Evolutionary conservation across 2,797 vertebrate species (phyloP).

Genomic region (Pipistrellus nathusii): DNA sequence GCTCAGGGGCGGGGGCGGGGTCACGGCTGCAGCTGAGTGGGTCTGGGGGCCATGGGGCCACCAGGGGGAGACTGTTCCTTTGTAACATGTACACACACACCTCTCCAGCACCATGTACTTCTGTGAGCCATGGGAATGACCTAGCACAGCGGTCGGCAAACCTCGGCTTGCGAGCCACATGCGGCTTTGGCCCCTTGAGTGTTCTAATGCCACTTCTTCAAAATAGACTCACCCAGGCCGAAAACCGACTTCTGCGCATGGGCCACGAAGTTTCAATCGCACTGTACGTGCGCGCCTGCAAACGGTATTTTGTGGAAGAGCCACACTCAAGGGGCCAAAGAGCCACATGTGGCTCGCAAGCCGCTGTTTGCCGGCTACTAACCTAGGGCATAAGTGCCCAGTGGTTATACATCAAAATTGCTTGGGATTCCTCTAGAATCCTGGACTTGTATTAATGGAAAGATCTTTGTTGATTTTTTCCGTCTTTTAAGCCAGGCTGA

Average conservation of each 20-base stretch:
- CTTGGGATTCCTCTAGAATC: background rate
- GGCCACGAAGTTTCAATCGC: no score
- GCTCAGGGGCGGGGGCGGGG: background rate
- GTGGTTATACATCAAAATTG: background rate
- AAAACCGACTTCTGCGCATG: no score
- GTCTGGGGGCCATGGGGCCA: rapidly evolving
- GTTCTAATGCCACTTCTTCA: no score
- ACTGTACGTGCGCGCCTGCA: no score
- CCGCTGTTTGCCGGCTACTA: no score
- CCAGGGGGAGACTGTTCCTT: background rate
- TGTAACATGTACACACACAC: background rate
- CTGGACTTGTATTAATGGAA: background rate
- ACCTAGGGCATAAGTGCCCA: rapidly evolving
- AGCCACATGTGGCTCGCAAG: no score
- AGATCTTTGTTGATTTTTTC: background rate
- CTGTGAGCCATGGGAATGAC: background rate
- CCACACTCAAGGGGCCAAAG: no score
- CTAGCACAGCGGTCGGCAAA: no score
- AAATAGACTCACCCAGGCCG: no score
- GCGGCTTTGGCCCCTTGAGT: no score
- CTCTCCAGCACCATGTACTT: background rate
- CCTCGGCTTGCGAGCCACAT: no score
- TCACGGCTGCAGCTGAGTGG: background rate
- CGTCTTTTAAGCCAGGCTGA: background rate
- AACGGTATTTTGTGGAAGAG: no score